These are phyloP conservation scores for Alosa sapidissima DNA, from an alignment of 2,797 vertebrate genomes.

Conservation along the genomic window DNA sequence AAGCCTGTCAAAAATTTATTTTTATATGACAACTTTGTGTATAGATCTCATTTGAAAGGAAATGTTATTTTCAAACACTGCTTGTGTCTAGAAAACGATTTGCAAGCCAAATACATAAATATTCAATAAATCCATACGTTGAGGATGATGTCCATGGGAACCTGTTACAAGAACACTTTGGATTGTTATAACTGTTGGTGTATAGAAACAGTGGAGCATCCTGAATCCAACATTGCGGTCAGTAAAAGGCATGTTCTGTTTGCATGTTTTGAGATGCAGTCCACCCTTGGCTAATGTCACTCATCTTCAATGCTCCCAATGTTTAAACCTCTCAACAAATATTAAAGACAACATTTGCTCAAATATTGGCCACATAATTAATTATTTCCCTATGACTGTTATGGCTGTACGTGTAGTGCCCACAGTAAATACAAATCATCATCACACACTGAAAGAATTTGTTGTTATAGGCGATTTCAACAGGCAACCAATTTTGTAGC, in stretches of 20 bases:
- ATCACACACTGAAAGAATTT: neutral
- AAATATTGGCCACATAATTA: neutral
- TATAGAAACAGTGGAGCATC: neutral
- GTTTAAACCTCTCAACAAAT: constrained; percentile 24
- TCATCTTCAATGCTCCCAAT: constrained; percentile 29
- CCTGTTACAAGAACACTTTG: neutral
- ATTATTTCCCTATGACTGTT: neutral
- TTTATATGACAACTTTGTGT: constrained; percentile 48
- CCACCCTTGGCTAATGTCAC: constrained; percentile 23
- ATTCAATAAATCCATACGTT: neutral
- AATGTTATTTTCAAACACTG: constrained; percentile 15
- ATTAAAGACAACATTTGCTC: neutral
- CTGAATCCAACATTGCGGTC: neutral
- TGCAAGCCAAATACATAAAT: neutral
- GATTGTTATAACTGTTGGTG: neutral
- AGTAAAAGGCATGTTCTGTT: constrained; percentile 9
- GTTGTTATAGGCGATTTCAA: neutral
- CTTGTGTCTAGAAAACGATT: neutral
- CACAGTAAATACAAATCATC: neutral
- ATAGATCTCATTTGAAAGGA: constrained; percentile 29
- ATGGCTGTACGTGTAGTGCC: neutral
- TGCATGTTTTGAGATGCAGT: constrained; percentile 37
- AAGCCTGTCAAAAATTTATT: constrained; percentile 49
- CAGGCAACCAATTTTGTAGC: neutral
- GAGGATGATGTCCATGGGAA: neutral